phyloP scores from a whole-genome alignment of 2,888 invertebrate genomes.

The Cyrtodaria siliqua region DNA sequence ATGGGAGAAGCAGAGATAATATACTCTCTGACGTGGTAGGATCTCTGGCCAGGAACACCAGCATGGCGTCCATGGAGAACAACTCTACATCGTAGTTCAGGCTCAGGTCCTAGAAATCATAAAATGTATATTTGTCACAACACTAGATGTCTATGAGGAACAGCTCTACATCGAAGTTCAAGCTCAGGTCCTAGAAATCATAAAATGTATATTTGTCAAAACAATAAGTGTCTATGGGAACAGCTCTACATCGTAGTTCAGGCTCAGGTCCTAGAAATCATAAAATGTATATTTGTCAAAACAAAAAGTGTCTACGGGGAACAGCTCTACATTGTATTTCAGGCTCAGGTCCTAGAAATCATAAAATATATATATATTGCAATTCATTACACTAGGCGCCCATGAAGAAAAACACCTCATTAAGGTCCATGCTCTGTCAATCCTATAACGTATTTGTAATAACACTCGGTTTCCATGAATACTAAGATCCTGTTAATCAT shows the following conservation, averaged over 20 bases:
- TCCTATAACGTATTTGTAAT: neutral
- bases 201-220: too few species aligned
- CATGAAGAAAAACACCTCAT: constrained; percentile 95
- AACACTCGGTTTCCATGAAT: too few species aligned
- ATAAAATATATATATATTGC: too few species aligned
- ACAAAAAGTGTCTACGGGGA: too few species aligned
- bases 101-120: constrained; percentile 90
- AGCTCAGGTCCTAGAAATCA: too few species aligned
- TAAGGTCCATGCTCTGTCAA: constrained; percentile 91
- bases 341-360: too few species aligned
- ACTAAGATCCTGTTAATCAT: too few species aligned
- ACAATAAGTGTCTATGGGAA: constrained; percentile 95
- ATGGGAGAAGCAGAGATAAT: constrained; percentile 89
- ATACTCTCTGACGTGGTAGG: constrained; percentile 89
- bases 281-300: neutral
- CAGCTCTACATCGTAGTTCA: constrained; percentile 95
- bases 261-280: constrained; percentile 90
- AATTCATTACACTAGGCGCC: too few species aligned
- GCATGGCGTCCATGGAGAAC: constrained; percentile 94
- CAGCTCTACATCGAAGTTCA: too few species aligned
- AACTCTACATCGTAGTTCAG: constrained; percentile 95
- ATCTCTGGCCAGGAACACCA: constrained; percentile 92
- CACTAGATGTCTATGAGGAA: too few species aligned
- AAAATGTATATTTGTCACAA: too few species aligned
- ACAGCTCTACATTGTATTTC: too few species aligned